Evolutionary conservation across 23 tunicate species (phyloP), one percentile per base, ranked within the genome.

Genomic region (Corella eumyota): DNA sequence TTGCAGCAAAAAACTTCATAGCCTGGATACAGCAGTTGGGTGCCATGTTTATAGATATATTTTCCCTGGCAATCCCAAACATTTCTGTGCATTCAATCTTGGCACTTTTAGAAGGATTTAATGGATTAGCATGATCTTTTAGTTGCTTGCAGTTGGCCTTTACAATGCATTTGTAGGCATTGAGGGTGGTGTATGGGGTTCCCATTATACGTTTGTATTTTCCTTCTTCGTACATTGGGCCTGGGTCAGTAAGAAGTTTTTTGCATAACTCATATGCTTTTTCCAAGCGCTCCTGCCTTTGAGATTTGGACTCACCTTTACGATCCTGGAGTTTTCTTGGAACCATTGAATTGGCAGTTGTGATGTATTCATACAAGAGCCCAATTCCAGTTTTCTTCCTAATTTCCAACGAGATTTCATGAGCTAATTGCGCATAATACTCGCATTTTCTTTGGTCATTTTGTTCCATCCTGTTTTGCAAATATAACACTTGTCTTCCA

Each of bases 1-100:
- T 35, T 24, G 92, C 80, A 33, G 92, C 81, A 61, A 24, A 74
- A 40, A 64, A 83, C 58, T 74, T 83, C 6, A 70, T 81, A 13
- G 72, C 92, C 25, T 74, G 74, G 1, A 83, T 80, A 32, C 68
- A 15, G 46, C 79, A 76, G 33, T 60, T 45, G 6, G 75, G 52
- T 13, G 63, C 71, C 71, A 83, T 67, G 34, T 59, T 81, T 1
- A 83, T 36, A 25, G 21, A 34, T n/a, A 65, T 36, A 50, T 83
- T 75, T 30, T 67, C 60, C 19, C 34, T 27, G 1, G 92, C 80
- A 38, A 83, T 34, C 4, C 36, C 49, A 23, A 56, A 49, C 64
- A 74, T 45, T 7, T 60, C 34, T 23, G 52, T 61, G 37, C 80
- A 74, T 34, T 61, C 63, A n/a, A n/a, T n/a, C 13, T 35, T 63